Evolutionary conservation across 2,888 invertebrate genomes (phyloP), one percentile per base, ranked within the genome.

Genomic region (Andricus curvator): DNA sequence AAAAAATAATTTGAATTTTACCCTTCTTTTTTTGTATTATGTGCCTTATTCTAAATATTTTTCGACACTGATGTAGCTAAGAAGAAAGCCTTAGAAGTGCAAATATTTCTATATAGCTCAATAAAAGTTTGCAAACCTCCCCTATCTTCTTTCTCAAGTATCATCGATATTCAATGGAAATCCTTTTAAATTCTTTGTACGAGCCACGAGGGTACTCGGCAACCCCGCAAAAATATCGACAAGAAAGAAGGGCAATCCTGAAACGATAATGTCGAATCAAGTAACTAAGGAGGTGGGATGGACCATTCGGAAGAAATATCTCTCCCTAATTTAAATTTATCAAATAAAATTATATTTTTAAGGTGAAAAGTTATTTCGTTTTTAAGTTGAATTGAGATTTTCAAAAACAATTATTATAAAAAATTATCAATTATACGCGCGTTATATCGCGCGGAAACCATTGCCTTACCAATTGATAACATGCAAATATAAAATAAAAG

Each of bases 131-230:
- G 86, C 85, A 85, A 88, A 89, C 86, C 84, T 83, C 82, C 83
- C 29, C 51, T 81, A 77, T 80, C 82, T 29, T 82, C 77, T 80
- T 81, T 80, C 81, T 86, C 86, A 83, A 89, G 89, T 87, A 87
- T 83, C 88, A 88, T 89, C 88, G 88, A 89, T 88, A 85, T 83
- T 84, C 86, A 84, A 86, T 83, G 85, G 79, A 87, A 85, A 84
- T 85, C 83, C 82, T 83, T 86, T 86, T 81, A 84, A 86, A 86
- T 84, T 86, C 81, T 82, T 76, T 77, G 78, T 64, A 77, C 66
- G 15, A 81, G 79, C 62, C 70, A 74, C 51, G 33, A 74, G 74
- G 74, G 74, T 74, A 33, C 56, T 56, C 29, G 33, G 15, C 48
- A 17, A 25, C 51, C 74, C 70, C 25, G 33, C 29, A 74, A 56